Base-by-base conservation (phyloP, 2,797 vertebrate species). In the Brachyalestes nurse region DNA sequence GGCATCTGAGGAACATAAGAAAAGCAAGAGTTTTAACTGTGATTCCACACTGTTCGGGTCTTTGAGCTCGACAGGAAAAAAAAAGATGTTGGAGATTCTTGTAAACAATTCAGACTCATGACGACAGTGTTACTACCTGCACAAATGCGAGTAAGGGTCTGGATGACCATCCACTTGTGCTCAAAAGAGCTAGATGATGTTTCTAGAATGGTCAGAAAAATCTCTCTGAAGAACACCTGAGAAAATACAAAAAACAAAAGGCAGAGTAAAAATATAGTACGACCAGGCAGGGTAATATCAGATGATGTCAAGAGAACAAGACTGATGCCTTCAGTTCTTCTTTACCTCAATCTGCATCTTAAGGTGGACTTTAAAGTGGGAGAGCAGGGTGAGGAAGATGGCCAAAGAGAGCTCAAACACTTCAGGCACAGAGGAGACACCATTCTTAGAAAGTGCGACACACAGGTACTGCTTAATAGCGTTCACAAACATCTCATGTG, bases 121-220 rank as follows among this genome's bases (percentile, higher is more conserved):
- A 67, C 1, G 6, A 19, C 2, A 19, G 2, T 21, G 17, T 5
- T 5, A 47, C 34, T 93, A 99, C 97, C 97, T 96, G 97, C 97
- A 91, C 97, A 99, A 91, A 99, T 99, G 85, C 97, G 96, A 4
- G 97, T 99, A 72, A 99, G 93, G 6, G 97, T 98, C 92, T 99
- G 97, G 88, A 98, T 99, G 49, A 99, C 97, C 97, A 99, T 99
- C 97, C 97, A 99, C 86, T 98, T 97, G 90, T 99, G 97, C 86
- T 99, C 97, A 82, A 99, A 99, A 42, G 97, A 98, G 93, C 97
- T 99, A 65, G 96, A 95, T 10, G 97, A 96, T 0, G 97, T 99
- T 90, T 99, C 97, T 84, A 99, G 90, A 89, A 99, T 99, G 89
- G 97, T 99, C 83, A 99, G 89, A 88, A 99, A 99, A 82, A 99